Conservation (phyloP, 2,797 vertebrate species). For the Tapera naevia region DNA sequence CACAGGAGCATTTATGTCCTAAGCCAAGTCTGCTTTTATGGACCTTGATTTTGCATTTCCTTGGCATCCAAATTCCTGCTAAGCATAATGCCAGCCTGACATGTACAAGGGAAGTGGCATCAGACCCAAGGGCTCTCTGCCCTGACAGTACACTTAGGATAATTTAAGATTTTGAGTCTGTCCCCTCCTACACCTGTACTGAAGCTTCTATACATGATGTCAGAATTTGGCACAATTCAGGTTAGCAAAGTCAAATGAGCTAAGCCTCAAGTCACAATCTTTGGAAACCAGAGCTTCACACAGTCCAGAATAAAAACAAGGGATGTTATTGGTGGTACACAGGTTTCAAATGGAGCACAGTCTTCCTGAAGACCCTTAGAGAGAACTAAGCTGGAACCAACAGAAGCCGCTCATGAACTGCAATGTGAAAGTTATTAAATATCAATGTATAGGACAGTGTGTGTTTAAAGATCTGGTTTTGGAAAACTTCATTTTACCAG, state of each 20-base stretch:
- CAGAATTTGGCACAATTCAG: slow-evolving; percentile 24
- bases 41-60: not conserved
- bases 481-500: not conserved
- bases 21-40: not conserved
- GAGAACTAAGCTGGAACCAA: not conserved
- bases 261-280: not conserved
- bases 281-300: not conserved
- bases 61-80: not conserved
- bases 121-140: not conserved
- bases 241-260: not conserved
- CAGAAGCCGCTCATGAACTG: not conserved
- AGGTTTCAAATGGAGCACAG: not conserved
- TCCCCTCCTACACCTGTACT: not conserved
- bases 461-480: not conserved
- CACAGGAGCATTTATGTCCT: not conserved
- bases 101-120: not conserved
- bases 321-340: not conserved
- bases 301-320: not conserved
- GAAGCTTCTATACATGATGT: slow-evolving; percentile 6
- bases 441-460: not conserved
- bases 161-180: slow-evolving; percentile 1
- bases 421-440: not conserved
- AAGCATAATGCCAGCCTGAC: not conserved
- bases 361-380: not conserved
- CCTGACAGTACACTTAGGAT: not conserved